phyloP scores from a whole-genome alignment of 2,113 vertebrate species.

The Paraplagusia blochii region DNA sequence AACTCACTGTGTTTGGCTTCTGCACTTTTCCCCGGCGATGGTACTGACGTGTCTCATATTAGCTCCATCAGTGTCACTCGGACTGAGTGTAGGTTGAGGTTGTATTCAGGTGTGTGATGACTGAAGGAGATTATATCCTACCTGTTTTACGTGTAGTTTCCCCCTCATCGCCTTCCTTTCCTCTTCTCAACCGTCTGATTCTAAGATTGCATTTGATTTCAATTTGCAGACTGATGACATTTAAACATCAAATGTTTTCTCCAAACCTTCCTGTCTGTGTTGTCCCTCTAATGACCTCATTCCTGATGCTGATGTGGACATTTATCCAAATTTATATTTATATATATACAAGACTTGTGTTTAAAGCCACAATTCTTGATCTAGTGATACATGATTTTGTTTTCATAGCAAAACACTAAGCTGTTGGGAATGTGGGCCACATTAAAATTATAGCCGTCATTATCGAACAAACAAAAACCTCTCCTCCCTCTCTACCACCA shows the following conservation, averaged over 20 bases:
- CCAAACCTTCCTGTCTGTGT: too few relatives aligned
- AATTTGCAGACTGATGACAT: constrained; percentile 31
- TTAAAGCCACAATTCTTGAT: too few relatives aligned
- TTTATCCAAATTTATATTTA: too few relatives aligned
- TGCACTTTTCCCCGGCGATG: constrained; percentile 56
- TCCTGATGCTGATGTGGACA: too few relatives aligned
- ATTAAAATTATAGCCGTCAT: constrained; percentile 64
- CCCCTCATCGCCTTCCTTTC: neutral
- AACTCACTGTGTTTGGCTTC: constrained; percentile 77
- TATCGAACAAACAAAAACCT: constrained; percentile 67
- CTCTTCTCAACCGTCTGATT: constrained; percentile 12
- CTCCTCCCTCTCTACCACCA: constrained; percentile 33
- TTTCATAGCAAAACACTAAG: constrained; percentile 51
- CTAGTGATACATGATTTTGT: constrained; percentile 48
- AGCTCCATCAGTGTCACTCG: constrained; percentile 60
- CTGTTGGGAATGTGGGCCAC: constrained; percentile 55
- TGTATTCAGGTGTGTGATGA: constrained; percentile 11
- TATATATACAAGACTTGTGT: too few relatives aligned
- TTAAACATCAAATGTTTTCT: too few relatives aligned
- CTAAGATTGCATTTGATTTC: constrained; percentile 38
- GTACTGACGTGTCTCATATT: constrained; percentile 47
- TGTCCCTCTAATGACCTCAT: constrained; percentile 49
- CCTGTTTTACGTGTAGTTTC: constrained; percentile 2
- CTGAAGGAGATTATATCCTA: constrained; percentile 11
- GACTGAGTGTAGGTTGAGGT: constrained; percentile 36